Percentiles rank a stretch among this genome's conserved stretches.
phyloP scores from a whole-genome alignment of 2,113 vertebrate genomes.

The Eulemur macaco region DNA sequence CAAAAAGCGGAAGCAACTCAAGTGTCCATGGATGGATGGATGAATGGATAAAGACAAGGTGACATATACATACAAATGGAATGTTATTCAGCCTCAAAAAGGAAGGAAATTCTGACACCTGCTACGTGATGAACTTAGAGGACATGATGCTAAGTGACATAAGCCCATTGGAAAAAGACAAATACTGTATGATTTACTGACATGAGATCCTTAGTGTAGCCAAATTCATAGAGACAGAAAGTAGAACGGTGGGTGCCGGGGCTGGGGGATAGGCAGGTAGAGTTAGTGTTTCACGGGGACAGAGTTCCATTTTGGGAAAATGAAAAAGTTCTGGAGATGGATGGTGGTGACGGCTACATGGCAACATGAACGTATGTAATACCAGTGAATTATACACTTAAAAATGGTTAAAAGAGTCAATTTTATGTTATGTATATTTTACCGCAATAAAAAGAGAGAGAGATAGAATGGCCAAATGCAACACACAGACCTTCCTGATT shows the following conservation, averaged over 20 bases:
- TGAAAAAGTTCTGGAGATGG: not conserved
- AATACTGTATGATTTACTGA: not conserved
- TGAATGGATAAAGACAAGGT: not conserved
- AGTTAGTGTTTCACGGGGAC: not conserved
- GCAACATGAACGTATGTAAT: not conserved
- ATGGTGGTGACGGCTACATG: not conserved
- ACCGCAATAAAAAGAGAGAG: not conserved
- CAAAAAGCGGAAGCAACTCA: not conserved
- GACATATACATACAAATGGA: not conserved
- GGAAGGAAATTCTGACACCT: not conserved
- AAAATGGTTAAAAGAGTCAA: not conserved
- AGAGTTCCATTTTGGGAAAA: not conserved
- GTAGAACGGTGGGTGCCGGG: not conserved
- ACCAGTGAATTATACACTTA: not conserved
- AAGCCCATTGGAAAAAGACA: not conserved
- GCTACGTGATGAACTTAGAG: not conserved
- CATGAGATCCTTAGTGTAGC: not conserved
- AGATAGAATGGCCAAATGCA: not conserved
- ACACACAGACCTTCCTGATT: not conserved
- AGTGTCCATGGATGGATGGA: not conserved
- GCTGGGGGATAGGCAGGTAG: too few relatives aligned
- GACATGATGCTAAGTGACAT: not conserved
- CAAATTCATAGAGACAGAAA: not conserved
- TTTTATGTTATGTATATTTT: not conserved
- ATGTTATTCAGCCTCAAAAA: not conserved